Evolutionary conservation across 2,797 vertebrate genomes (phyloP), one percentile per base, ranked within the genome.

Genomic region (Sebastes minor): DNA sequence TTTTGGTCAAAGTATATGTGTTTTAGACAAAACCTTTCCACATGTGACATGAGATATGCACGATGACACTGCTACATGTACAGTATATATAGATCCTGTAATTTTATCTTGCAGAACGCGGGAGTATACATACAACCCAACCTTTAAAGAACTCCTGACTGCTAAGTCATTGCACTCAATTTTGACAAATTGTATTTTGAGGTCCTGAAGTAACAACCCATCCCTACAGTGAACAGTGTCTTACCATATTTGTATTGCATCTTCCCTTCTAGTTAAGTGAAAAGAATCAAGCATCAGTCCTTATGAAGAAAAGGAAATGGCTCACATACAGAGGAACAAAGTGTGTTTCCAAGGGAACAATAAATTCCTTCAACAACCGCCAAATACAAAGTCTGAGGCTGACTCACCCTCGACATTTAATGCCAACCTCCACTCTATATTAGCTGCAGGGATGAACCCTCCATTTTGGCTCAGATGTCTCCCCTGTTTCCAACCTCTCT

Each of bases 391-490:
- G 66, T 78, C 25, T 70, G 33, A 69, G 27, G 62, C 66, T 63
- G 77, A 71, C 57, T 82, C 61, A 78, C 67, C 69, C 46, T 76
- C 53, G 76, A 77, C 80, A 55, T 81, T 71, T 79, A 71, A 89
- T 80, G 82, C 83, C 67, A 85, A 30, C 80, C 70, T 88, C 62
- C 46, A 52, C 77, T 82, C 46, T 66, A n/a, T 64, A 35, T 69
- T 79, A 83, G 84, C 86, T 85, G 83, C 77, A 78, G 74, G 76
- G 78, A 65, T 76, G 59, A 87, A 57, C 22, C 28, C 80, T 74
- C 71, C 71, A 77, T 83, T 65, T 81, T 74, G 82, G 89, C 80
- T 90, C 76, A 59, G 42, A 79, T 30, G 46, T 71, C 63, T 88
- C 71, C 73, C 78, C 55, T 52, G 75, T 71, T 76, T 83, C 83